Evolutionary conservation across 2,888 invertebrate species (phyloP).

Genomic region (Ennomos quercinarius): DNA sequence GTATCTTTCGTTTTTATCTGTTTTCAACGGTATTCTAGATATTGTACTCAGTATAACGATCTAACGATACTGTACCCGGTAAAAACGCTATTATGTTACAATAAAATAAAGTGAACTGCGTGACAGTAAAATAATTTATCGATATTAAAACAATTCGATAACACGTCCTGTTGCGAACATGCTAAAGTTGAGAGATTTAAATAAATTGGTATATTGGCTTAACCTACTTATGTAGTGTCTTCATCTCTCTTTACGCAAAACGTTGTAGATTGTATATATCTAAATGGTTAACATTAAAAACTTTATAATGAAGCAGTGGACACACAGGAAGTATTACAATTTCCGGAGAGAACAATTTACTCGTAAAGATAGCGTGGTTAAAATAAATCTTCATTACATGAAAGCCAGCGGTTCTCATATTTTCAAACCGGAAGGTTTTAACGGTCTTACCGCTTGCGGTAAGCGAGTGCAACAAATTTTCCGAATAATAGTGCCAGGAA

Average conservation of each 20-base stretch:
- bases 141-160: conserved; percentile 19
- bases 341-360: conserved; percentile 54
- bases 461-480: conserved; percentile 73
- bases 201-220: conserved; percentile 1
- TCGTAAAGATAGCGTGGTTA: conserved; percentile 61
- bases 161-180: conserved; percentile 9
- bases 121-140: conserved; percentile 13
- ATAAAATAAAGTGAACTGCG: conserved; percentile 25
- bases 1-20: conserved; percentile 25
- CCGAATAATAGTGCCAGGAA: conserved; percentile 62
- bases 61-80: too few species aligned
- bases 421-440: conserved; percentile 70
- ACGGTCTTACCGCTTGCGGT: conserved; percentile 70
- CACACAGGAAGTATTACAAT: conserved; percentile 28
- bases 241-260: not conserved
- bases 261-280: conserved; percentile 1
- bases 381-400: conserved; percentile 78
- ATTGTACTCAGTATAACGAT: too few species aligned
- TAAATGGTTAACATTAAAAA: not conserved
- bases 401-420: conserved; percentile 71
- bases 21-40: conserved; percentile 14
- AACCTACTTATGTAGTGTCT: too few species aligned
- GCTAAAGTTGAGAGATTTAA: conserved; percentile 10
- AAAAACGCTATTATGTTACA: not conserved
- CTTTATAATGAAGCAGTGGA: conserved; percentile 9